These are phyloP conservation scores for Graptemys geographica DNA, from an alignment of 2,797 vertebrate species.

Conservation along the genomic window DNA sequence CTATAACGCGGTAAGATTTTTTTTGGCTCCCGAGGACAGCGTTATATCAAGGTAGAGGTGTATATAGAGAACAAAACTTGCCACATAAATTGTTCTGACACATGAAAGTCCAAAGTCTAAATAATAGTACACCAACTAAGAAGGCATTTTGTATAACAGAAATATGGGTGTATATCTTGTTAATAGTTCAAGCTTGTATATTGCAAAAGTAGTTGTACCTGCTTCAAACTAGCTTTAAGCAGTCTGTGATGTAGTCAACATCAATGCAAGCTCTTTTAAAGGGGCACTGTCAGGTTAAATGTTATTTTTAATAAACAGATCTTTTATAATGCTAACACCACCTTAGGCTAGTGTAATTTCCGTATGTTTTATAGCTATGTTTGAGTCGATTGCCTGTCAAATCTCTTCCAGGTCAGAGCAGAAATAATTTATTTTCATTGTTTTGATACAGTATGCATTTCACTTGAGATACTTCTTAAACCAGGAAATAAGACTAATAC, in stretches of 20 bases:
- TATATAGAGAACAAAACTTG: neutral
- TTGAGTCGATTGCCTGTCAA: conserved; percentile 2
- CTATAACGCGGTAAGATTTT: too few relatives aligned
- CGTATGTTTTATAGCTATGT: neutral
- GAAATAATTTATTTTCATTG: conserved; percentile 16
- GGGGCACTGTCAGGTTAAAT: neutral
- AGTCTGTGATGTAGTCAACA: neutral
- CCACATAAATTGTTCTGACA: conserved; percentile 14
- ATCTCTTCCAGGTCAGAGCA: neutral
- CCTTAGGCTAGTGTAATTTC: neutral
- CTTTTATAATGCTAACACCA: neutral
- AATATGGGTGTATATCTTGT: neutral
- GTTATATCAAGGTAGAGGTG: too few relatives aligned
- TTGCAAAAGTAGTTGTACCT: neutral
- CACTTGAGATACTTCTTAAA: neutral
- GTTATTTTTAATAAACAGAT: conserved; percentile 9
- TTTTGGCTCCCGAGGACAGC: too few relatives aligned
- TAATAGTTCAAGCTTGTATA: neutral
- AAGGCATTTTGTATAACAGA: neutral
- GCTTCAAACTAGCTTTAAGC: neutral
- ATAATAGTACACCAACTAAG: neutral
- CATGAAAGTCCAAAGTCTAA: neutral
- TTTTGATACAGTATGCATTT: conserved; percentile 6
- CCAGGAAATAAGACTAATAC: neutral
- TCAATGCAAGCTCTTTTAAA: neutral